Evolutionary conservation across 2,888 invertebrate genomes (phyloP), one percentile per base, ranked within the genome.

Genomic region (Flexamia atlantica): DNA sequence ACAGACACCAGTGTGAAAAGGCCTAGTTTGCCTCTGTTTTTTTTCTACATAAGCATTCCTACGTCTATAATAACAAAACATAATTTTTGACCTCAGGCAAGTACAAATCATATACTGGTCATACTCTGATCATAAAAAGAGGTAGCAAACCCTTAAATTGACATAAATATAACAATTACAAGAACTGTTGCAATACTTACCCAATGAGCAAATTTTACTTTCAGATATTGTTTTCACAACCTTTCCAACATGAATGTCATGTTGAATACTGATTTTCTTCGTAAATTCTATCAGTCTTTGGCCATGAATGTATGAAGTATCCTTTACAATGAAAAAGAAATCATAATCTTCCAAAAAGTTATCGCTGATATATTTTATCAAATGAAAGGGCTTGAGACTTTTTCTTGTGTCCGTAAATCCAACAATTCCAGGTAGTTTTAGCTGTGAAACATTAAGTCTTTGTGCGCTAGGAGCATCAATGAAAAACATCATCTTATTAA

Each of bases 311-410:
- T 96, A 99, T 0, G 95, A 95, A 9, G 93, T 92, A 90, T 99
- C 99, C 64, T 96, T 95, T 72, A 96, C 93, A 79, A 99, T 91
- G 89, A 97, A 95, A 91, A 98, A 98, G 91, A 96, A 99, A 90
- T 99, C 98, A 90, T 95, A 99, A 88, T 96, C 96, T 88, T 98
- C 95, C 46, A 96, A 91, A 90, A 95, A 97, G 89, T 97, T 97
- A 88, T 98, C 97, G 0, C 95, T 94, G 14, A 98, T 94, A 89
- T 98, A 98, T 89, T 97, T 97, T 68, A 98, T 92, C 25, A 96
- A 94, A 89, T 97, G 97, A 90, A 98, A 96, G 0, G 97, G 97
- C 87, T 96, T 93, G 20, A 97, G 92, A 89, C 95, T 93, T 90
- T 91, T 93, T 87, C 92, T 93, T 0, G 94, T 95, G 89, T 97